A percentile compares a stretch with the other conserved stretches of the same genome.
Evolutionary conservation across 2,888 invertebrate species (phyloP).

Genomic region (Trichogramma evanescens): DNA sequence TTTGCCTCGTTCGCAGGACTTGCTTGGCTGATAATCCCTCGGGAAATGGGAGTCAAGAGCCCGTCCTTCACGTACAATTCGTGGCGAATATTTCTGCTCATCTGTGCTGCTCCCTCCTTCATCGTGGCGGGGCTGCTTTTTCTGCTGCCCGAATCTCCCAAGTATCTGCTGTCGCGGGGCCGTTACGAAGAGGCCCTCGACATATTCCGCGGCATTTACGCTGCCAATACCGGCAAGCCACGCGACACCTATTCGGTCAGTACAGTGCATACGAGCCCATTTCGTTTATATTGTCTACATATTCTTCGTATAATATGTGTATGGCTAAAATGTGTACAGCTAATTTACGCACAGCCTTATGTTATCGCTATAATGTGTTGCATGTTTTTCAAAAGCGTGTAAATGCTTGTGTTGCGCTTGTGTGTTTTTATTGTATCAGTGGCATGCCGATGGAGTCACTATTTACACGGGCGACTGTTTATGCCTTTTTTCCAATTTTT

Average conservation of each 20-base stretch:
- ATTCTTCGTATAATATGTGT: too few relatives aligned
- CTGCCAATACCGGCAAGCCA: conserved; percentile 71
- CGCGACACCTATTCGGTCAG: conserved; percentile 72
- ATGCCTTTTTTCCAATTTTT: too few relatives aligned
- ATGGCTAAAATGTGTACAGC: too few relatives aligned
- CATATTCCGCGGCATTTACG: conserved; percentile 74
- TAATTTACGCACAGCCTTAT: conserved; percentile 40
- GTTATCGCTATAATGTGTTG: neutral
- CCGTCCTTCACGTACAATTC: conserved; percentile 75
- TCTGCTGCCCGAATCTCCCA: conserved; percentile 85
- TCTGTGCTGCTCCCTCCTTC: conserved; percentile 84
- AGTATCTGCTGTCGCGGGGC: conserved; percentile 75
- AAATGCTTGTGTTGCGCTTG: too few relatives aligned
- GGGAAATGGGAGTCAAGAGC: conserved; percentile 60
- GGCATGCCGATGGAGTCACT: too few relatives aligned
- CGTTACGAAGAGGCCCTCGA: conserved; percentile 73
- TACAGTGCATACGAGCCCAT: conserved; percentile 40
- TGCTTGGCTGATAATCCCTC: conserved; percentile 55
- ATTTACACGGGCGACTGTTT: too few relatives aligned
- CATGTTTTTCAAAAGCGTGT: too few relatives aligned
- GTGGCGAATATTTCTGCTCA: conserved; percentile 84
- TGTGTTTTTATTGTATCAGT: too few relatives aligned
- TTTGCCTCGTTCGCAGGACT: conserved; percentile 44
- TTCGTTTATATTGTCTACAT: neutral
- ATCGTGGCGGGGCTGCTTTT: conserved; percentile 75